phyloP scores from a whole-genome alignment of 2,888 invertebrate genomes.

The Hypsopygia costalis region DNA sequence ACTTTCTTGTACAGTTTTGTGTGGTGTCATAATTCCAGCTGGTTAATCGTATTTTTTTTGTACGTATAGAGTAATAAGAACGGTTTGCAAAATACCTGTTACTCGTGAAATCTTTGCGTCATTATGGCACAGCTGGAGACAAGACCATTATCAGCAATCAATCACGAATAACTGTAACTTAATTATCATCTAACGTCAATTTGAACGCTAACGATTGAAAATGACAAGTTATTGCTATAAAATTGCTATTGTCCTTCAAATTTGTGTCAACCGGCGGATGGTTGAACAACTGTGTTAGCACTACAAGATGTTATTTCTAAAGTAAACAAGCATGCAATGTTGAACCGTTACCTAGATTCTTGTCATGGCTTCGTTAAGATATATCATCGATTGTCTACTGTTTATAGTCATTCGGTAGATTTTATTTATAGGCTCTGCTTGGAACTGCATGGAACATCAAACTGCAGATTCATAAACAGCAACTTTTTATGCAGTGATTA shows the following conservation, averaged over 20 bases:
- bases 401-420: not conserved
- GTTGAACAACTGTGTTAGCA: constrained; percentile 43
- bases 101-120: not conserved
- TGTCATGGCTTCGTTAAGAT: not conserved
- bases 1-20: constrained; percentile 62
- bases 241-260: constrained; percentile 27
- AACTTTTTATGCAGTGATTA: too few species aligned
- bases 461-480: too few species aligned
- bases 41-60: not conserved
- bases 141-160: not conserved
- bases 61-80: not conserved
- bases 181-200: not conserved
- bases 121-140: not conserved
- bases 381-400: constrained; percentile 1
- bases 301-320: constrained; percentile 36
- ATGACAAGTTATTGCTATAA: constrained; percentile 1
- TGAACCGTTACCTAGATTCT: constrained; percentile 11
- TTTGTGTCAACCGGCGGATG: constrained; percentile 41
- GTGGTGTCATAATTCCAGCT: constrained; percentile 69
- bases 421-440: too few species aligned
- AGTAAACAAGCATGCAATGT: constrained; percentile 33
- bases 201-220: not conserved
- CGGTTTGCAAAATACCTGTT: not conserved
- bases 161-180: not conserved
- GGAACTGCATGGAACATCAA: too few species aligned